Evolutionary conservation across 2,797 vertebrate species (phyloP).

Genomic region (Myotis pilosus): DNA sequence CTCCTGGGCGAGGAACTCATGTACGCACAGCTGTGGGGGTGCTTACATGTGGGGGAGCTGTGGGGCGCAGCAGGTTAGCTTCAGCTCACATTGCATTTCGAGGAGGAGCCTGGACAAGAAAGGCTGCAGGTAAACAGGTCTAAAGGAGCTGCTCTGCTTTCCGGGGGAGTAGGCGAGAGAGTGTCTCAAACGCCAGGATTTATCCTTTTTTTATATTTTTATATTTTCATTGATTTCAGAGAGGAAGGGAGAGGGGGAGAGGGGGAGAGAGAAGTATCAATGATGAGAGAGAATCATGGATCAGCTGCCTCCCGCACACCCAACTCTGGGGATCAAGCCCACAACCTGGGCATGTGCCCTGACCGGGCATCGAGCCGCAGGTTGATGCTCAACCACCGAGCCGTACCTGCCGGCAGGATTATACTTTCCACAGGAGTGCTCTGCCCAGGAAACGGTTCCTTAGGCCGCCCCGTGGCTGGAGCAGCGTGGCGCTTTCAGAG

Average conservation of each 20-base stretch:
- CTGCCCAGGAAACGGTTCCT: background rate
- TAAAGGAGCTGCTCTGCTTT: background rate
- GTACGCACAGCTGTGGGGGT: background rate
- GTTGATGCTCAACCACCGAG: no score
- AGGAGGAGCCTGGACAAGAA: background rate
- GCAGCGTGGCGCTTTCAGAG: background rate
- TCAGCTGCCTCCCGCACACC: no score
- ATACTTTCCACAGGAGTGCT: background rate
- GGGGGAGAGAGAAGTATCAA: no score
- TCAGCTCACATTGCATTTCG: background rate
- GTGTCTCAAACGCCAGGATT: background rate
- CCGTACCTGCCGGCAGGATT: background rate
- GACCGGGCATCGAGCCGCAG: no score
- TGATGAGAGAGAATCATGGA: no score
- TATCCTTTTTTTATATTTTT: background rate
- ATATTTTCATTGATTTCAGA: no score
- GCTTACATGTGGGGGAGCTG: no score
- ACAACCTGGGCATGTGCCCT: no score
- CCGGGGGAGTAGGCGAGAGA: background rate
- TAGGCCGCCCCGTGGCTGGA: background rate
- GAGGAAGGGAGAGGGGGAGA: no score
- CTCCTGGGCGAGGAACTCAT: background rate
- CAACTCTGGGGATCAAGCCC: no score
- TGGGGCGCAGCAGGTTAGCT: background rate
- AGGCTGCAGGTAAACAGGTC: background rate